A percentile compares a stretch with the other conserved stretches of the same genome.
These are phyloP conservation scores for Drosophila murphyi DNA, from an alignment of 1,140 invertebrate genomes.

Conservation along the genomic window DNA sequence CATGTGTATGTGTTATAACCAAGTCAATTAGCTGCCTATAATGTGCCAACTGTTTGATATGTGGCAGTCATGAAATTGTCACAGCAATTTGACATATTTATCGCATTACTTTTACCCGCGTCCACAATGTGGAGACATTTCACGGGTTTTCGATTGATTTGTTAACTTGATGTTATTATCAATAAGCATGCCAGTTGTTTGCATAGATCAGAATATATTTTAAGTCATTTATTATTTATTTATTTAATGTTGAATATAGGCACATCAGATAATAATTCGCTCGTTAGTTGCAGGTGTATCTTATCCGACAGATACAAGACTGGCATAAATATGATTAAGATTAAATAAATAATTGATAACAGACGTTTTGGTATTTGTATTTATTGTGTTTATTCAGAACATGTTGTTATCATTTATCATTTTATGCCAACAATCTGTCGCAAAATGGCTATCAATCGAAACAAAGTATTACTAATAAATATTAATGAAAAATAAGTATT, in stretches of 20 bases:
- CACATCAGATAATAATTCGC: too few species aligned
- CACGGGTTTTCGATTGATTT: neutral
- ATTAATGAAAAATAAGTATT: neutral
- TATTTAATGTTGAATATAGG: too few species aligned
- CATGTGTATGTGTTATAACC: conserved; percentile 19
- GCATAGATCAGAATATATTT: neutral
- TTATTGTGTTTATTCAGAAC: neutral
- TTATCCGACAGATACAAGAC: too few species aligned
- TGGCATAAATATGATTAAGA: neutral
- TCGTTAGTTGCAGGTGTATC: too few species aligned
- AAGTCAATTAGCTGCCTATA: conserved; percentile 42
- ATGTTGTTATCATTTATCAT: neutral
- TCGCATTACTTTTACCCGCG: conserved; percentile 34
- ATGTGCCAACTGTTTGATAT: conserved; percentile 39
- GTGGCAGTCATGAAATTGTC: conserved; percentile 51
- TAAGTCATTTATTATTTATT: too few species aligned
- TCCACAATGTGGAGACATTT: conserved; percentile 6
- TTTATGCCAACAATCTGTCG: neutral
- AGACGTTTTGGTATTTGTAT: neutral
- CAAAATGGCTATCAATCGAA: neutral
- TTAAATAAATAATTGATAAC: neutral
- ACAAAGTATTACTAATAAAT: neutral
- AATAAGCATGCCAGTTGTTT: neutral
- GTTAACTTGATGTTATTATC: conserved; percentile 10
- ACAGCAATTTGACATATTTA: conserved; percentile 39